These are phyloP conservation scores for Propithecus perrieri DNA, from an alignment of 2,797 vertebrate genomes.

Conservation along the genomic window DNA sequence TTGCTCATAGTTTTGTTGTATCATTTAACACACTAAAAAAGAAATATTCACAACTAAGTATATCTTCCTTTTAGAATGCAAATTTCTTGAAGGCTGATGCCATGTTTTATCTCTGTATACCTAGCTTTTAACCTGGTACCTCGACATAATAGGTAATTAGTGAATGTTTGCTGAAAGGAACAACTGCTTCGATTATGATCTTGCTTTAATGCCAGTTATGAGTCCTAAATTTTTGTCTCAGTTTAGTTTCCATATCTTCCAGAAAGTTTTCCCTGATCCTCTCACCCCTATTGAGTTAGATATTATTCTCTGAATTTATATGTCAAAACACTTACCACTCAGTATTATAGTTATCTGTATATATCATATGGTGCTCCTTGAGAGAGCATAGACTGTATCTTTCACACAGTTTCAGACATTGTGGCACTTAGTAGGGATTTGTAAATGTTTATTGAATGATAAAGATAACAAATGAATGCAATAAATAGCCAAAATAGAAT, in stretches of 20 bases:
- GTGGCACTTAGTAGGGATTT: slow-evolving; percentile 19
- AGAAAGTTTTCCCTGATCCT: slow-evolving; percentile 5
- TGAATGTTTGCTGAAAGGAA: background rate
- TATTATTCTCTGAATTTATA: background rate
- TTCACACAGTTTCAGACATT: background rate
- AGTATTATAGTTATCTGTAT: background rate
- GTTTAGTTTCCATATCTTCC: slow-evolving; percentile 23
- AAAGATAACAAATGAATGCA: slow-evolving; percentile 55
- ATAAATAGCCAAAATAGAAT: slow-evolving; percentile 52
- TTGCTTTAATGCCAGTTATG: slow-evolving; percentile 47
- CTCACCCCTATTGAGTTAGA: background rate
- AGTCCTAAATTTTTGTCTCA: slow-evolving; percentile 40
- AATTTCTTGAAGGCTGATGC: background rate
- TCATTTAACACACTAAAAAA: slow-evolving; percentile 7
- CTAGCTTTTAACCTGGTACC: background rate
- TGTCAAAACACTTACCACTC: background rate
- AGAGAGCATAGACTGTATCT: background rate
- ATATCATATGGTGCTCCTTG: background rate
- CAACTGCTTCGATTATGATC: background rate
- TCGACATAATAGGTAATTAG: background rate
- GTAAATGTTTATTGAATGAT: slow-evolving; percentile 55
- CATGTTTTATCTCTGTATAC: slow-evolving; percentile 19
- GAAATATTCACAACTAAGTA: background rate
- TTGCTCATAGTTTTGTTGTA: background rate
- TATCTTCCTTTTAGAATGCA: slow-evolving; percentile 7